Conservation (phyloP, 2,113 vertebrate species). For the Proteles cristata region DNA sequence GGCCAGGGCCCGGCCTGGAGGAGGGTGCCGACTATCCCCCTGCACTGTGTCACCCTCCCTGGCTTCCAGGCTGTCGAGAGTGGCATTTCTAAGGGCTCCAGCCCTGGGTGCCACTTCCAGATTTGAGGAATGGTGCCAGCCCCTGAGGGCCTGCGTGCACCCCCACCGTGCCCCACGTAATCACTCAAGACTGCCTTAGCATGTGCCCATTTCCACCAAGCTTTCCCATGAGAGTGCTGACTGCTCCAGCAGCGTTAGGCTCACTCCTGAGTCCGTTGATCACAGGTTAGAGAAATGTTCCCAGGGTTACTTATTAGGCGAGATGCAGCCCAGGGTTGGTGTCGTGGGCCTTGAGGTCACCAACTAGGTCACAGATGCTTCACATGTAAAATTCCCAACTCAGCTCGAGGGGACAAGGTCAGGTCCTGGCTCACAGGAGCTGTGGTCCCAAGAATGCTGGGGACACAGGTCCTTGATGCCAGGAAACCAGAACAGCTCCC, state of each 20-base stretch:
- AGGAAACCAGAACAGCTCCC: constrained; percentile 31
- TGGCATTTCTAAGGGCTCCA: not conserved
- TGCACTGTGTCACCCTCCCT: not conserved
- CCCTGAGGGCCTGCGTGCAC: not conserved
- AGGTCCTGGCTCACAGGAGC: not conserved
- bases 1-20: not conserved
- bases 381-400: not conserved
- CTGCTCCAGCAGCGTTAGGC: not conserved
- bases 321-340: not conserved
- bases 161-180: rapidly evolving
- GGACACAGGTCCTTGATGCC: not conserved
- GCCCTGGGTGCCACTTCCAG: not conserved
- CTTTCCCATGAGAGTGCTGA: not conserved
- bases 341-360: not conserved
- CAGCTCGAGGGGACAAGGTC: not conserved
- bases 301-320: not conserved
- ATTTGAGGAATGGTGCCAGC: not conserved
- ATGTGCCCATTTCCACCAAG: rapidly evolving
- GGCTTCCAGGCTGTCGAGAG: not conserved
- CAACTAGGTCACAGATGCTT: not conserved
- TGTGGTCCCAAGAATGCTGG: not conserved
- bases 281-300: not conserved
- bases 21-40: not conserved
- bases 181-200: not conserved
- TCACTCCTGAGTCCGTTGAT: not conserved